phyloP scores from a whole-genome alignment of 2,797 vertebrate species.

The Bradypus variegatus region DNA sequence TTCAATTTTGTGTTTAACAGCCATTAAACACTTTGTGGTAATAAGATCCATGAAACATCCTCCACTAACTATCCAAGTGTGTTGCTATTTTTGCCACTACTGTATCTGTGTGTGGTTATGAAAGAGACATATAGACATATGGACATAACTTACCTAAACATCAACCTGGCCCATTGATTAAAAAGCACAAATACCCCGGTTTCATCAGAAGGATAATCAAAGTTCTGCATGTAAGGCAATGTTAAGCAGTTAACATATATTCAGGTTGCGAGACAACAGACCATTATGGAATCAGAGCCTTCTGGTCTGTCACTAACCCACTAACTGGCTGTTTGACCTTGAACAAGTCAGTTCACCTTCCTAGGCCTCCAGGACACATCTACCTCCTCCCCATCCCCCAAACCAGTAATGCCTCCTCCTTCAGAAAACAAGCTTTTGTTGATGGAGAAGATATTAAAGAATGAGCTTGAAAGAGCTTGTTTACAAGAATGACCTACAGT shows the following conservation, averaged over 20 bases:
- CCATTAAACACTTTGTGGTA: not conserved
- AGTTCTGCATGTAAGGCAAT: not conserved
- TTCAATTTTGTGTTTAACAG: not conserved
- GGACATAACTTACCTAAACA: not conserved
- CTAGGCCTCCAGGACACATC: not conserved
- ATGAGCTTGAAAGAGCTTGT: not conserved
- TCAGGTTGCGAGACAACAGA: not conserved
- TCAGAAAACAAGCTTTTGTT: not conserved
- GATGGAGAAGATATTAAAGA: not conserved
- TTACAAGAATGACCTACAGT: not conserved
- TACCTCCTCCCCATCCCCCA: not conserved
- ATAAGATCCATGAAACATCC: not conserved
- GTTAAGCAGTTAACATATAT: not conserved
- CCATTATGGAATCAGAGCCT: not conserved
- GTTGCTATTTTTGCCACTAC: not conserved
- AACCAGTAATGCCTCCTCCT: not conserved
- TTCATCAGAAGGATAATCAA: not conserved
- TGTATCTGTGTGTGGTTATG: not conserved
- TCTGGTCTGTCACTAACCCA: not conserved
- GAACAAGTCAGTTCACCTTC: constrained; percentile 57
- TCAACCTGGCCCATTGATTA: not conserved
- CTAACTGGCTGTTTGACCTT: constrained; percentile 58
- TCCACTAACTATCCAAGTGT: not conserved
- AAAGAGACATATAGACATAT: not conserved
- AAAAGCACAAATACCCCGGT: not conserved